phyloP scores from a whole-genome alignment of 2,113 vertebrate species.

The Nyctereutes procyonoides region DNA sequence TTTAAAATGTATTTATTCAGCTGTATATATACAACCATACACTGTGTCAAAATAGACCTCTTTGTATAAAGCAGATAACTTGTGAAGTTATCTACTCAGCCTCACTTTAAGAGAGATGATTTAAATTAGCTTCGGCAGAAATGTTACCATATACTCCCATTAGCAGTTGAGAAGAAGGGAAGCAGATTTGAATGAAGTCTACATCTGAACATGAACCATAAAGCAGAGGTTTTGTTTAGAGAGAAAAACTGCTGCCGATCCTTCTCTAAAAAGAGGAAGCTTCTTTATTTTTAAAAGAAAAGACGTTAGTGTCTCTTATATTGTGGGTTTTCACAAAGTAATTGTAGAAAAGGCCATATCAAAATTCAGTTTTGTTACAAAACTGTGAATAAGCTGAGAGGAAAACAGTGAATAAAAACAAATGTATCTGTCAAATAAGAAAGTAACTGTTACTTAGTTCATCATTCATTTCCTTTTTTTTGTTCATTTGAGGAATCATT shows the following conservation, averaged over 20 bases:
- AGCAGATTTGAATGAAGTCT: neutral
- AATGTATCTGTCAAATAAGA: neutral
- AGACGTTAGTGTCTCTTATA: neutral
- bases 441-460: neutral
- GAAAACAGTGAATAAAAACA: neutral
- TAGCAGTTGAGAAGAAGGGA: conserved; percentile 17
- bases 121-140: neutral
- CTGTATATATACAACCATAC: neutral
- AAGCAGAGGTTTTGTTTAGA: neutral
- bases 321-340: conserved; percentile 10
- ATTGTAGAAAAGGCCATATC: neutral
- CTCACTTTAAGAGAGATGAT: conserved; percentile 9
- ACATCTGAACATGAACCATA: neutral
- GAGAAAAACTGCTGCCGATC: neutral
- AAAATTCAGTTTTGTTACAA: conserved; percentile 36
- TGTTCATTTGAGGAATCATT: neutral
- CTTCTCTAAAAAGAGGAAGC: neutral
- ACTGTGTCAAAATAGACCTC: conserved; percentile 11
- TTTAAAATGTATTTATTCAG: conserved; percentile 27
- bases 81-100: neutral
- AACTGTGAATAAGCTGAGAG: neutral
- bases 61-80: conserved; percentile 7
- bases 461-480: neutral
- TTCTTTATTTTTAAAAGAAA: conserved; percentile 38
- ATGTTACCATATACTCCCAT: neutral